Base-by-base conservation (phyloP, 2,888 invertebrate genomes). In the Cryptocheilus praepositus region DNA sequence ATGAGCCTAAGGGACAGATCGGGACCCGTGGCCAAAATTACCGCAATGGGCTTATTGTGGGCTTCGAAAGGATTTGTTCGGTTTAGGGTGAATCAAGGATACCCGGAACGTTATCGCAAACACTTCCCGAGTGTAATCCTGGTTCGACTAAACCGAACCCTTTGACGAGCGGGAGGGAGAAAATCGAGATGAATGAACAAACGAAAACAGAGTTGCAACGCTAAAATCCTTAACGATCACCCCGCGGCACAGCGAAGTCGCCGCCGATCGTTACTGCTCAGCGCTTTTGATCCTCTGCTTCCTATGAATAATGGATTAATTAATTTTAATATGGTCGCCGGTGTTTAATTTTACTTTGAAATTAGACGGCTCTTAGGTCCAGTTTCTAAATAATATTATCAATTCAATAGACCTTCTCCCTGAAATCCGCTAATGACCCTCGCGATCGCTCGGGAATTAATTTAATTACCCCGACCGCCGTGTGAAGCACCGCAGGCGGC, bases 41-140 rank as follows among this genome's bases (percentile, higher is more conserved):
- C 65, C 62, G 62, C 49, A 67, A 73, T 65, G 65, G 61, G 67
- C 59, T 71, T 73, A 73, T 28, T 60, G 43, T 28, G 22, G 25
- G 28, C 25, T 56, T 46, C 56, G 19, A 62, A 64, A 60, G 67
- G 63, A 73, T 73, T 63, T 62, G 21, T 56, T 55, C 52, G 43
- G 54, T 52, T 46, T 21, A 43, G 60, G 18, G 13, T 61, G 67
- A 64, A 67, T 61, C 11, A 13, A 19, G 55, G 18, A 18, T 55
- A 43, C 28, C 11, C 19, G 16, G 25, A 11, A 49, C 51, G 49
- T 44, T 51, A 51, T 8, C 21, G 11, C 22, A n/a, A 46, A 54
- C 43, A 44, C 28, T 60, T 49, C 54, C 59, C 44, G 18, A 19
- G n/a, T 16, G 19, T 73, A 71, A 73, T 71, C 62, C 68, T 52